Conservation (phyloP, 2,113 vertebrate genomes). For the Stegostoma tigrinum region DNA sequence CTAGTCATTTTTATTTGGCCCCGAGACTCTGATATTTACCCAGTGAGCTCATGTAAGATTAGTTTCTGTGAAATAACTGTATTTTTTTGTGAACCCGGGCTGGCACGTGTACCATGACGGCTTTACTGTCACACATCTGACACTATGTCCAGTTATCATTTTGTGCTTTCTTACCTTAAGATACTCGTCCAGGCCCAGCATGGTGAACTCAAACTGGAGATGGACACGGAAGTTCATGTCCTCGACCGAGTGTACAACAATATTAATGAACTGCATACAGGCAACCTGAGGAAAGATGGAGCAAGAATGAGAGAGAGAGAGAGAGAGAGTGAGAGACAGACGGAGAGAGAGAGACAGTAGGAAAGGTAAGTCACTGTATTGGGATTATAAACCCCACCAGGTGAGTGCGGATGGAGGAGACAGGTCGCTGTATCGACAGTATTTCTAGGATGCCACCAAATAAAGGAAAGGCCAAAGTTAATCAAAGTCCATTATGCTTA, state of each 20-base stretch:
- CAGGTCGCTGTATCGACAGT: not conserved
- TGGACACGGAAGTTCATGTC: constrained; percentile 95
- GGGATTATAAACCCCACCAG: not conserved
- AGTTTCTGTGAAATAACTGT: not conserved
- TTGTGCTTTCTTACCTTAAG: constrained; percentile 64
- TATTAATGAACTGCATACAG: constrained; percentile 98
- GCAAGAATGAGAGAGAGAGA: too few species aligned
- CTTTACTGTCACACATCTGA: not conserved
- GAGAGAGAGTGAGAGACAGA: not conserved
- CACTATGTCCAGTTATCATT: not conserved
- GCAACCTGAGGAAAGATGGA: constrained; percentile 46
- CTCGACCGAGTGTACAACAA: constrained; percentile 91
- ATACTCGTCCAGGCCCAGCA: constrained; percentile 76
- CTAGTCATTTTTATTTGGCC: not conserved
- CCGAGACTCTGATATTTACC: not conserved
- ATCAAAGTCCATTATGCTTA: not conserved
- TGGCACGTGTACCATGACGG: not conserved
- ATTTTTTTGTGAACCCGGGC: not conserved
- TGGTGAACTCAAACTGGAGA: constrained; percentile 87
- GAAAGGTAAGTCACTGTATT: not conserved
- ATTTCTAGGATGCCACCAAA: not conserved
- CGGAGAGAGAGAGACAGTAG: not conserved
- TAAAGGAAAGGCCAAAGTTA: not conserved
- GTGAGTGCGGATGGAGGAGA: not conserved
- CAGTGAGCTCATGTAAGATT: not conserved